phyloP scores from a whole-genome alignment of 2,888 invertebrate genomes.

The Diadegma fenestrale region DNA sequence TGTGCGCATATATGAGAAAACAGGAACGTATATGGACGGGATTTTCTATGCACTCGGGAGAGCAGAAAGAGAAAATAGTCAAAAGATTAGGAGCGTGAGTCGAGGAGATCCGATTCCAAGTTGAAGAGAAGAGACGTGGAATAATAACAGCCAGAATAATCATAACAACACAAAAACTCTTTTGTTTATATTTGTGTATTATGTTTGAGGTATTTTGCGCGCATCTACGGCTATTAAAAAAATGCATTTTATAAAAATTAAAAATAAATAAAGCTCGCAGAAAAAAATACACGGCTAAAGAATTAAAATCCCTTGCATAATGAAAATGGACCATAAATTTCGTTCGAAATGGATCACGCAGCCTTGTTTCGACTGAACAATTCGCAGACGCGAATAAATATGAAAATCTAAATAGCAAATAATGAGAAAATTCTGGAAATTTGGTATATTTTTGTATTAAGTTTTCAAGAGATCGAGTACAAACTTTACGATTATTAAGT shows the following conservation, averaged over 20 bases:
- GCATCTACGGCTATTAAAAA: neutral
- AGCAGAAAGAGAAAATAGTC: slow-evolving; percentile 30
- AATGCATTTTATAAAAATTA: neutral
- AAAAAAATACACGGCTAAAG: neutral
- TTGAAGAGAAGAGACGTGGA: slow-evolving; percentile 16
- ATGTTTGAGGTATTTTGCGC: slow-evolving; percentile 2
- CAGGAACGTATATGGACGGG: neutral
- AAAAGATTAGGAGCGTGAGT: slow-evolving; percentile 3
- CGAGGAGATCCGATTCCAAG: slow-evolving; percentile 1
- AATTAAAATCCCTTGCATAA: neutral
- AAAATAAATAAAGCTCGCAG: neutral
- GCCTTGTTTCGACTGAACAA: neutral
- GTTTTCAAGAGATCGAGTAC: too few species aligned
- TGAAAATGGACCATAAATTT: neutral
- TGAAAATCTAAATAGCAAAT: too few species aligned
- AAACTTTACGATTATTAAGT: too few species aligned
- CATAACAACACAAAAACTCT: neutral
- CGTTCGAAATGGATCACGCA: neutral
- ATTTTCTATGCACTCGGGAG: slow-evolving; percentile 16
- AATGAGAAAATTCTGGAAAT: too few species aligned
- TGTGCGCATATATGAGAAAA: slow-evolving; percentile 17
- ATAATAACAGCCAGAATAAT: slow-evolving; percentile 23
- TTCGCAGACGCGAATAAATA: too few species aligned
- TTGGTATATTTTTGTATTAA: too few species aligned
- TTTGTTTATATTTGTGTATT: neutral